phyloP scores from a whole-genome alignment of 2,113 vertebrate species.

The Pelmatolapia mariae region DNA sequence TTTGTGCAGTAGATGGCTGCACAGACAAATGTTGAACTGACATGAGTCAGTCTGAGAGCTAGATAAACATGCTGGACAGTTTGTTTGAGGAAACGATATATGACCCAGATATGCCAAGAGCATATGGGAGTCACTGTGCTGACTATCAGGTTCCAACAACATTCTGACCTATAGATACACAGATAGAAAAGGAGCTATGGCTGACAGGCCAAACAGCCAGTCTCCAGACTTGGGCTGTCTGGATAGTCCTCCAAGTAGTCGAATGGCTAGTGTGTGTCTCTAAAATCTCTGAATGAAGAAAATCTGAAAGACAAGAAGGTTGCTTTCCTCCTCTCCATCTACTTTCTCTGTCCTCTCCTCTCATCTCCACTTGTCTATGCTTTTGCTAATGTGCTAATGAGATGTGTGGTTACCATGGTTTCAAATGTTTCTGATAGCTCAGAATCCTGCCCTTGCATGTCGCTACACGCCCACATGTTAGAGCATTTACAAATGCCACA shows the following conservation, averaged over 20 bases:
- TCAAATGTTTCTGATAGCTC: constrained; percentile 53
- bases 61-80: constrained; percentile 6
- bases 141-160: neutral
- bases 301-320: neutral
- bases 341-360: neutral
- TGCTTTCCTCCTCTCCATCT: neutral
- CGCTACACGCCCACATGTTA: constrained; percentile 48
- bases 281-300: neutral
- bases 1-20: neutral
- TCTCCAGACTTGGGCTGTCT: neutral
- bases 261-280: neutral
- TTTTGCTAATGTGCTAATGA: constrained; percentile 29
- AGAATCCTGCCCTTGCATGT: constrained; percentile 37
- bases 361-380: neutral
- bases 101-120: constrained; percentile 16
- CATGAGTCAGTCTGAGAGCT: neutral
- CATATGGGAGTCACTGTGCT: constrained; percentile 16
- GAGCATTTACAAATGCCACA: constrained; percentile 30
- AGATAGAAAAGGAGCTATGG: neutral
- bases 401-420: constrained; percentile 60
- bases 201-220: neutral
- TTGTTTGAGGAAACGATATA: constrained; percentile 19
- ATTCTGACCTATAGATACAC: neutral
- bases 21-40: neutral
- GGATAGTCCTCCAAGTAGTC: neutral